Percentiles rank a stretch among this genome's conserved stretches.
These are phyloP conservation scores for Porites rus DNA, from an alignment of 92 coral and sea anemone species.

Conservation along the genomic window DNA sequence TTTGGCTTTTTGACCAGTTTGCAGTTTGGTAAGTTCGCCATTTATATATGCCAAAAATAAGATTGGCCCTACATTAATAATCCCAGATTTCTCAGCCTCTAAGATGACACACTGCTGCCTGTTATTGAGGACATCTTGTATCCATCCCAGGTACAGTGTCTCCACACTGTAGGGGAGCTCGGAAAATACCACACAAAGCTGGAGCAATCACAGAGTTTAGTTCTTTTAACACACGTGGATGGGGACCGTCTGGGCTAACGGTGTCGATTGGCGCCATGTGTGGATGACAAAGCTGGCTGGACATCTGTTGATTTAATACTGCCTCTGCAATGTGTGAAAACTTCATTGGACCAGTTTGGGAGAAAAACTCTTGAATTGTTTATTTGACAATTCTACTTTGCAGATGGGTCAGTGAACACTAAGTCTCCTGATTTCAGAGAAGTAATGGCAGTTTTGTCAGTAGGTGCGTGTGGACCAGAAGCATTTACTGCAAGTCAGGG, in stretches of 20 bases:
- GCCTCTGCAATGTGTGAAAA: not conserved
- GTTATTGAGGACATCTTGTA: slow-evolving; percentile 22
- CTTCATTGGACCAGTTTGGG: slow-evolving; percentile 12
- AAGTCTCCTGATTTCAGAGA: slow-evolving; percentile 3
- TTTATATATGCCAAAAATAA: slow-evolving; percentile 18
- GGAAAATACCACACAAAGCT: too few species aligned
- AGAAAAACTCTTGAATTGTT: slow-evolving; percentile 18
- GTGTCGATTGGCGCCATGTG: slow-evolving; percentile 38
- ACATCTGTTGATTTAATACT: not conserved
- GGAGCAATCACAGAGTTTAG: not conserved
- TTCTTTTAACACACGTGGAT: slow-evolving; percentile 4
- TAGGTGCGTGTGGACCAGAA: slow-evolving; percentile 4
- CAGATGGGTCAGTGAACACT: not conserved
- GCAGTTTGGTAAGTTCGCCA: slow-evolving; percentile 6
- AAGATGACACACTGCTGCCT: slow-evolving; percentile 33
- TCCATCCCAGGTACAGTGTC: too few species aligned
- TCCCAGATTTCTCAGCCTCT: slow-evolving; percentile 22
- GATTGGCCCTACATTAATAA: slow-evolving; percentile 5
- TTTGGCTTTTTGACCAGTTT: not conserved
- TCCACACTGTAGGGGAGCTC: too few species aligned
- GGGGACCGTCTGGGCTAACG: not conserved
- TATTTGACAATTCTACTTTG: not conserved
- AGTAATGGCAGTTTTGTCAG: slow-evolving; percentile 3
- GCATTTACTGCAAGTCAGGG: not conserved
- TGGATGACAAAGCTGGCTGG: slow-evolving; percentile 14